These are phyloP conservation scores for Acrocephalus arundinaceus DNA, from an alignment of 2,113 vertebrate species.

Conservation along the genomic window DNA sequence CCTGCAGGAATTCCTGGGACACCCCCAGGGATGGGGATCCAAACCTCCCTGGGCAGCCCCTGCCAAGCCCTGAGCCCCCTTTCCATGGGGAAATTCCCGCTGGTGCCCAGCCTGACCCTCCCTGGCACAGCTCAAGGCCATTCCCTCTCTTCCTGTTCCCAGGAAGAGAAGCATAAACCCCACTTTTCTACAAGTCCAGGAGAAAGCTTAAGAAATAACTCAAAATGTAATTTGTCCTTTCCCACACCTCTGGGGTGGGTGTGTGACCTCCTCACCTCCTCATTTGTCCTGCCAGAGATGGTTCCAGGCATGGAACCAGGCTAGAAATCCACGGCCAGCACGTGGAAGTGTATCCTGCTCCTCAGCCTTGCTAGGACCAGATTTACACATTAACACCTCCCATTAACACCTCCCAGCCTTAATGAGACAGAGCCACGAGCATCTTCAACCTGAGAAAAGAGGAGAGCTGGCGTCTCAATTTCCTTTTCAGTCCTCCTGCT, in stretches of 20 bases:
- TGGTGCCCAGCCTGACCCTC: accelerated
- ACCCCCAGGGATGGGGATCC: neutral
- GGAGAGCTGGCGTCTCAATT: neutral
- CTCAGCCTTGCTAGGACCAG: neutral
- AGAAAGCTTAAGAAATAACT: neutral
- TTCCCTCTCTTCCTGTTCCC: neutral
- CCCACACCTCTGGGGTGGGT: neutral
- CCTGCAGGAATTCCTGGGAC: accelerated
- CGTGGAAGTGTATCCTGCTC: neutral
- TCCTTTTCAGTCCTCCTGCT: neutral
- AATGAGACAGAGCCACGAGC: neutral
- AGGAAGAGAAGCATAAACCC: neutral
- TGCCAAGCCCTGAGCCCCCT: neutral
- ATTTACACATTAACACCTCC: slow-evolving; percentile 2
- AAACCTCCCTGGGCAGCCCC: neutral
- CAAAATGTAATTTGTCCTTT: neutral
- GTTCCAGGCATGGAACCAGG: neutral
- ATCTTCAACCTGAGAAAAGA: neutral
- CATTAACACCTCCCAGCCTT: neutral
- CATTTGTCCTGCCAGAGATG: neutral
- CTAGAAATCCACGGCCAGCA: slow-evolving; percentile 6
- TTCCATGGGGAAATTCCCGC: accelerated
- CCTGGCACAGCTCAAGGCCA: accelerated
- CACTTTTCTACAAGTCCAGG: neutral
- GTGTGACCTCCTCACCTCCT: neutral